Evolutionary conservation across 1,140 invertebrate species (phyloP), one percentile per base, ranked within the genome.

Genomic region (Calycopis cecrops): DNA sequence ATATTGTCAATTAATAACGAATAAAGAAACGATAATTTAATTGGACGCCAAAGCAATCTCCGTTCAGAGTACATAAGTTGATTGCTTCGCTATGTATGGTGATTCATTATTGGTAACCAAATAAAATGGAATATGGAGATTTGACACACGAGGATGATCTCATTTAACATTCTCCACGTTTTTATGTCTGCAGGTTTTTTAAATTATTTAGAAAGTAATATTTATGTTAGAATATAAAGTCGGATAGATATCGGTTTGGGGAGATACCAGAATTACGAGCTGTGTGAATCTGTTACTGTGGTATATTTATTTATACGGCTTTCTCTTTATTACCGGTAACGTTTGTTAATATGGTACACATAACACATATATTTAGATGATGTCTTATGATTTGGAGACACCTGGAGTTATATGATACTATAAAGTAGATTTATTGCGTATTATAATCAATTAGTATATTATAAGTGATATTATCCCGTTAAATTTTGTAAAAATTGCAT

Each of bases 131-230:
- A 44, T 44, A 44, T 44, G 40, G 40, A 16, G 40, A 44, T 44
- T 44, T 44, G 40, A 17, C 9, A 42, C 42, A 8, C 21, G 51
- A 52, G 38, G 52, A 53, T 53, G 52, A 53, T 53, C 52, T 52
- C 49, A 57, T 57, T 55, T 35, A 35, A 44, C 40, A 50, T 50
- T 56, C 47, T 47, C 42, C 35, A 48, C 38, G 51, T 38, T 34
- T n/a, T 38, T 52, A 40, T 40, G 51, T 51, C 14, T 51, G 28
- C 35, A 51, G 16, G 28, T 44, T 44, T 44, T 44, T 44, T 16
- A 44, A 44, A 44, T 44, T 44, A 44, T 44, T 44, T 44, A 44
- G 40, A 44, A 44, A 44, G 40, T 44, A 44, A 44, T 44, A 44
- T 44, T 44, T 44, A 44, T 44, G 40, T 44, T 44, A 44, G 16